Base-by-base conservation (phyloP, 2,888 invertebrate genomes). In the Noctua fimbriata region DNA sequence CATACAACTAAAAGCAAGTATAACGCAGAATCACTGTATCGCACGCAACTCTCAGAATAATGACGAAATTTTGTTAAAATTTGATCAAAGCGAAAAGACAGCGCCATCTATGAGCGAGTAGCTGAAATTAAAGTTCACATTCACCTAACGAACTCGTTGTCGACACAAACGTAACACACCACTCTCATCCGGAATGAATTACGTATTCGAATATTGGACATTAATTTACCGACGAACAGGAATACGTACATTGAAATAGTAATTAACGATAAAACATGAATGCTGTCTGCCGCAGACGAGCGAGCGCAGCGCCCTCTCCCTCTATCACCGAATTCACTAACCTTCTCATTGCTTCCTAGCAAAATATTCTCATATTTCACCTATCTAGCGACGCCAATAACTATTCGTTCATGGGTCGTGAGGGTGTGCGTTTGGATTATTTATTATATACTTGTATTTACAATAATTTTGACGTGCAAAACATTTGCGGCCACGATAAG, bases 311-410 rank as follows among this genome's bases (percentile, higher is more conserved):
- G 91, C 92, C 92, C 91, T 91, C 91, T 89, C 88, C 89, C 90
- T 72, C 92, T 94, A 93, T 92, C 93, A 93, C 94, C 95, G 90
- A 94, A 95, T 95, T 96, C 96, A 96, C 96, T 96, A 96, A 97
- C 96, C 96, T 97, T 96, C 95, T 94, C 95, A 94, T 95, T 94
- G 95, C 95, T 94, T 94, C 90, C 93, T 89, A 90, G 93, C 95
- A 93, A 92, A 91, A 89, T 91, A 92, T 90, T 92, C 90, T 91
- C 93, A 92, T 92, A 90, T 91, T 93, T 90, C 88, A 91, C 91
- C 92, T 94, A 94, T 90, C 93, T 94, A 94, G 89, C 92, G 93
- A 92, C 92, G 87, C 92, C 93, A 89, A 87, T 82, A 86, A 90
- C 89, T 86, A 87, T 83, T 85, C 87, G 89, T 84, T 77, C 86